phyloP scores from a whole-genome alignment of 2,888 invertebrate genomes.

The Campaea margaritaria region DNA sequence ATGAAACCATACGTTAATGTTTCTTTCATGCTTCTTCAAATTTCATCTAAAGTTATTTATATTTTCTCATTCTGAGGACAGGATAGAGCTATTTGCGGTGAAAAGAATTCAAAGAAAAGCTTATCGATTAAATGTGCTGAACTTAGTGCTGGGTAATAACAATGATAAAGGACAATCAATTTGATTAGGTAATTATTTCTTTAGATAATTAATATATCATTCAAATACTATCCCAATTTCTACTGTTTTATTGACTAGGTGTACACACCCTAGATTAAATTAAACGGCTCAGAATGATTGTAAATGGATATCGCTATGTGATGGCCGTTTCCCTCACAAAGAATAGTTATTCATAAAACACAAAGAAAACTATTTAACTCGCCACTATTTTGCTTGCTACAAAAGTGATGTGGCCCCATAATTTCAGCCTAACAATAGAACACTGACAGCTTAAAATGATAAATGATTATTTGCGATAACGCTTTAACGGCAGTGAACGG shows the following conservation, averaged over 20 bases:
- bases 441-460: slow-evolving; percentile 25
- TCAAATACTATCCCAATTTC: too few species aligned
- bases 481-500: slow-evolving; percentile 3
- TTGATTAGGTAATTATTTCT: too few species aligned
- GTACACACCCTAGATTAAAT: not conserved
- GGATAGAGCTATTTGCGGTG: not conserved
- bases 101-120: not conserved
- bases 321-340: not conserved
- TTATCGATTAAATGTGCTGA: too few species aligned
- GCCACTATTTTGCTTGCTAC: slow-evolving; percentile 3
- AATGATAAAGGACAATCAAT: not conserved
- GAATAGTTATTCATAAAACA: slow-evolving; percentile 12
- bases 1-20: not conserved
- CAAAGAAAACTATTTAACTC: slow-evolving; percentile 9
- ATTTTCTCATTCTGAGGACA: not conserved
- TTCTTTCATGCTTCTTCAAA: not conserved
- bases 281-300: not conserved
- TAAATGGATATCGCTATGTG: not conserved
- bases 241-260: too few species aligned
- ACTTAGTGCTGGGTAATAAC: too few species aligned
- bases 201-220: too few species aligned
- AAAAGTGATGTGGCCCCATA: slow-evolving; percentile 15
- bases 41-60: not conserved
- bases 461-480: slow-evolving; percentile 26
- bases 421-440: slow-evolving; percentile 29